phyloP scores from a whole-genome alignment of 2,888 invertebrate species.

The Phaedon cochleariae region DNA sequence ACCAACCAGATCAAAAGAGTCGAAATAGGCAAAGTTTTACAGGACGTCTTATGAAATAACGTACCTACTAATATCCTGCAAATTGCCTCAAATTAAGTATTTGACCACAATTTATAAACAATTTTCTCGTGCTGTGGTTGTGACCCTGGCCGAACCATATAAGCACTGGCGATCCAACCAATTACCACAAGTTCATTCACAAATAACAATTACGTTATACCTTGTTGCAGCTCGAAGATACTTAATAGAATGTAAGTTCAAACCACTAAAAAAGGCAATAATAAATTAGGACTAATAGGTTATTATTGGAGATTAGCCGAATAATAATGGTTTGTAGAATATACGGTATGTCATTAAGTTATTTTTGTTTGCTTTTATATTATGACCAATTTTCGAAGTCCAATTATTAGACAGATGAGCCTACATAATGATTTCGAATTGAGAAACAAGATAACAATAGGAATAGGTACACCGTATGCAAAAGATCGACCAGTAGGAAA shows the following conservation, averaged over 20 bases:
- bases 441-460: background rate
- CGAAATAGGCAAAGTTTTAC: no score
- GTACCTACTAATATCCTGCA: background rate
- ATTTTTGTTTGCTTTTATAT: constrained; percentile 26
- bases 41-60: no score
- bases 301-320: constrained; percentile 38
- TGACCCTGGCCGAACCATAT: constrained; percentile 33
- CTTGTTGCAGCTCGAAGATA: constrained; percentile 25
- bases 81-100: constrained; percentile 7
- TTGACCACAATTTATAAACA: constrained; percentile 4
- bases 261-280: constrained; percentile 34
- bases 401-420: background rate
- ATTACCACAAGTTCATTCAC: constrained; percentile 32
- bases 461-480: no score
- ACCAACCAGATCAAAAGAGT: no score
- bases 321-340: constrained; percentile 29
- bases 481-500: no score
- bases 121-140: constrained; percentile 10
- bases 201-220: constrained; percentile 32
- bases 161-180: constrained; percentile 23
- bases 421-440: background rate
- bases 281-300: constrained; percentile 34
- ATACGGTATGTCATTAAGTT: constrained; percentile 26
- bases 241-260: constrained; percentile 32
- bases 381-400: constrained; percentile 8